Evolutionary conservation across 2,888 invertebrate species (phyloP).

Genomic region (Mallateleia sp.): DNA sequence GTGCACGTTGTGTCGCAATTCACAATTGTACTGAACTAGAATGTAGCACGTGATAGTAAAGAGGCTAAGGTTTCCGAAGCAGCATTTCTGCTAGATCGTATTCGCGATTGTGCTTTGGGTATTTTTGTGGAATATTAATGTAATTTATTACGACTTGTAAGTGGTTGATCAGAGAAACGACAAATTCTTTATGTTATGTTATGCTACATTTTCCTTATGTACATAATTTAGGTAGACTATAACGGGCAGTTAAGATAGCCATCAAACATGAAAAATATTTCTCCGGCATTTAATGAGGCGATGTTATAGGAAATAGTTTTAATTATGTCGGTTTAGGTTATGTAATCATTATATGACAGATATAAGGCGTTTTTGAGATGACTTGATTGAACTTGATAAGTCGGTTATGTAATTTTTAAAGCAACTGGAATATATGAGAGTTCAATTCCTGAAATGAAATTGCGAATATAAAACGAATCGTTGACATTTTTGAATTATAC

Average conservation of each 20-base stretch:
- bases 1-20: conserved; percentile 63
- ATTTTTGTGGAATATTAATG: background rate
- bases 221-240: conserved; percentile 1
- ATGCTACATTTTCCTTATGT: background rate
- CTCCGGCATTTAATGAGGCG: conserved; percentile 8
- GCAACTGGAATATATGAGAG: too few relatives aligned
- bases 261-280: conserved; percentile 6
- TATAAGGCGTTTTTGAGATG: background rate
- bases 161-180: background rate
- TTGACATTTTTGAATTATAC: too few relatives aligned
- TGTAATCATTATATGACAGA: conserved; percentile 2
- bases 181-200: background rate
- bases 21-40: conserved; percentile 58
- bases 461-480: too few relatives aligned
- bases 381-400: conserved; percentile 1
- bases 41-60: conserved; percentile 48
- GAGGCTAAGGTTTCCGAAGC: conserved; percentile 58
- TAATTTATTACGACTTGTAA: background rate
- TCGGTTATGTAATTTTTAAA: background rate
- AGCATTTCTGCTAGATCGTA: background rate
- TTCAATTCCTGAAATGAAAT: background rate
- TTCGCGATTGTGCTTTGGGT: background rate
- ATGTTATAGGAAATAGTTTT: conserved; percentile 6
- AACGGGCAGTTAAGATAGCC: conserved; percentile 1
- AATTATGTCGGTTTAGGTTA: conserved; percentile 3